Conservation (phyloP, 2,888 invertebrate genomes). For the Subacronicta megacephala region DNA sequence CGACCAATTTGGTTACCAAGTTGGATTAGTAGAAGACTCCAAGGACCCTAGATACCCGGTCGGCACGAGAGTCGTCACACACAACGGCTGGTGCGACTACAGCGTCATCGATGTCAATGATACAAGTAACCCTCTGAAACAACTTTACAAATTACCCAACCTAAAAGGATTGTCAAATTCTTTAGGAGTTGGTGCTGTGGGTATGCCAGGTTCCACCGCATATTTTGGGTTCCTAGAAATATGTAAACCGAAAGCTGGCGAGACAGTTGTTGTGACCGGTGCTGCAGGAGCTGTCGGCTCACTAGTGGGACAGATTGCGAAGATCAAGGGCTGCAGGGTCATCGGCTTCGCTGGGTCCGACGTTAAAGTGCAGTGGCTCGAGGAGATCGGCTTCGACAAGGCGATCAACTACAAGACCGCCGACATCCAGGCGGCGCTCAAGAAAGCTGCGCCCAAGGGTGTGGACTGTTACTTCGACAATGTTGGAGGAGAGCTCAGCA, state of each 20-base stretch:
- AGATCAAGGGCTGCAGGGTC: slow-evolving; percentile 90
- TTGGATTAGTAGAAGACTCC: slow-evolving; percentile 88
- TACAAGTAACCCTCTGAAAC: slow-evolving; percentile 31
- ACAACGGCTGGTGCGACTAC: slow-evolving; percentile 72
- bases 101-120: slow-evolving; percentile 50
- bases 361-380: slow-evolving; percentile 75
- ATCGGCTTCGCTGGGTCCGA: slow-evolving; percentile 92
- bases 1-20: slow-evolving; percentile 68
- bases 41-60: slow-evolving; percentile 90
- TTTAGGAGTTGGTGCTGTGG: slow-evolving; percentile 90
- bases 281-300: slow-evolving; percentile 94
- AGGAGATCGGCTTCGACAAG: slow-evolving; percentile 91
- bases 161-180: slow-evolving; percentile 87
- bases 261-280: slow-evolving; percentile 92
- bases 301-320: slow-evolving; percentile 93
- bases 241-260: slow-evolving; percentile 92
- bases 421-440: slow-evolving; percentile 83
- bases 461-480: slow-evolving; percentile 94
- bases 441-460: slow-evolving; percentile 88
- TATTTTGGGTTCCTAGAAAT: slow-evolving; percentile 93
- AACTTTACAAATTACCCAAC: slow-evolving; percentile 84
- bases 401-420: slow-evolving; percentile 92
- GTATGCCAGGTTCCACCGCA: slow-evolving; percentile 93
- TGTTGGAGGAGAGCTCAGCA: slow-evolving; percentile 91
- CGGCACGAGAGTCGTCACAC: slow-evolving; percentile 89